A percentile compares a stretch with the other conserved stretches of the same genome.
Evolutionary conservation across 1,140 invertebrate genomes (phyloP).

Genomic region (Cydia amplana): DNA sequence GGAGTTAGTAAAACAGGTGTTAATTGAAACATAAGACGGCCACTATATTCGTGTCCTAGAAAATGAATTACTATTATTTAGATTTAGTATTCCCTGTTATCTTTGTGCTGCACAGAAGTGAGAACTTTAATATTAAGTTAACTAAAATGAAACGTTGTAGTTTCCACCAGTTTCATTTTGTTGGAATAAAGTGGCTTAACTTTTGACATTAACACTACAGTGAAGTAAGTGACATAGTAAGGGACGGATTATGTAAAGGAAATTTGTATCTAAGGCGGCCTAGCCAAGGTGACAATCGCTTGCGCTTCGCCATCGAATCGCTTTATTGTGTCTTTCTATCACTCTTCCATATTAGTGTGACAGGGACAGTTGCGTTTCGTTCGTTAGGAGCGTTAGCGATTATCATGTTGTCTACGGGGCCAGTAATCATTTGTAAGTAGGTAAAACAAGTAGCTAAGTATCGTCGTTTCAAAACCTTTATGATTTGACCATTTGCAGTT

Average conservation of each 20-base stretch:
- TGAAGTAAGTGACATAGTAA: background rate
- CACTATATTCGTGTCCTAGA: conserved; percentile 26
- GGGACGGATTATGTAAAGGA: background rate
- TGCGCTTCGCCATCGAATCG: too few relatives aligned
- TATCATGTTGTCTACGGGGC: too few relatives aligned
- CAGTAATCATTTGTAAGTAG: background rate
- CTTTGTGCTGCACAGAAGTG: background rate
- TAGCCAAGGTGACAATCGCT: too few relatives aligned
- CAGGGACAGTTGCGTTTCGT: too few relatives aligned
- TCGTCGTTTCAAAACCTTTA: background rate
- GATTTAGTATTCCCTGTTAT: conserved; percentile 16
- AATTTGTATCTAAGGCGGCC: conserved; percentile 7
- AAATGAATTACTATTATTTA: conserved; percentile 30
- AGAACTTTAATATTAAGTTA: background rate
- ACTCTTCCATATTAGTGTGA: too few relatives aligned
- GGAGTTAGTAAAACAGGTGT: conserved; percentile 4
- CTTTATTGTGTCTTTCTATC: too few relatives aligned
- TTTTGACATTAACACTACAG: background rate
- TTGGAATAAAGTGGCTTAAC: background rate
- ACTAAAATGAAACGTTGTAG: conserved; percentile 1
- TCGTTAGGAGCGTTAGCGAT: too few relatives aligned
- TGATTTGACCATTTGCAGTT: background rate
- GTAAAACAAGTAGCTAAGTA: background rate
- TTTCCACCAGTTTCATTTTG: background rate
- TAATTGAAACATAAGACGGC: conserved; percentile 29